phyloP scores from a whole-genome alignment of 2,113 vertebrate genomes.

The Onychostruthus taczanowskii region DNA sequence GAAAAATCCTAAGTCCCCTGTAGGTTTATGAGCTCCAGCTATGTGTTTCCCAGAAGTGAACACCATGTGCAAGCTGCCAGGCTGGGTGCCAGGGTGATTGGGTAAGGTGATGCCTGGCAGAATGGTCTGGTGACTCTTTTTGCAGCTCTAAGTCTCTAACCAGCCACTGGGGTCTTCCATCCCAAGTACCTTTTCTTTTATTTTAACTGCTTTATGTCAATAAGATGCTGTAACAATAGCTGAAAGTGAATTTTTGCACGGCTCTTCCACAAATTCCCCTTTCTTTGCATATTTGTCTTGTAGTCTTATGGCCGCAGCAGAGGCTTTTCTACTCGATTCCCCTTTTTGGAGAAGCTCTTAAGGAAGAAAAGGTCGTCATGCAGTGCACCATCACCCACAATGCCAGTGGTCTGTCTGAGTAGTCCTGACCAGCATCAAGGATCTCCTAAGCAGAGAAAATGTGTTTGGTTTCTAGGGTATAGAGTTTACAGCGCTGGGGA shows the following conservation, averaged over 20 bases:
- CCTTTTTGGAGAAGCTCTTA: not conserved
- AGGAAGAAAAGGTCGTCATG: not conserved
- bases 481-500: not conserved
- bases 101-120: not conserved
- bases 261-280: not conserved
- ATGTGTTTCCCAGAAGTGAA: not conserved
- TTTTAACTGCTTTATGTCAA: not conserved
- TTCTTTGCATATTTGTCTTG: not conserved
- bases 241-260: not conserved
- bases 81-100: not conserved
- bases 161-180: rapidly evolving
- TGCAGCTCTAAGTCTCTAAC: not conserved
- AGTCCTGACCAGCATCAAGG: not conserved
- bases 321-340: not conserved
- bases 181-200: not conserved
- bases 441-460: not conserved
- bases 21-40: not conserved
- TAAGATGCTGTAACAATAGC: not conserved
- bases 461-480: not conserved
- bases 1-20: not conserved
- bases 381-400: not conserved
- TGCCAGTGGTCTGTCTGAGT: not conserved
- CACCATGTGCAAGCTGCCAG: not conserved
- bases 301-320: not conserved
- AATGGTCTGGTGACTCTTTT: not conserved